Percentiles rank a stretch among this genome's conserved stretches.
These are phyloP conservation scores for Zygothrica quintamaculata DNA, from an alignment of 2,888 invertebrate species.

Conservation along the genomic window DNA sequence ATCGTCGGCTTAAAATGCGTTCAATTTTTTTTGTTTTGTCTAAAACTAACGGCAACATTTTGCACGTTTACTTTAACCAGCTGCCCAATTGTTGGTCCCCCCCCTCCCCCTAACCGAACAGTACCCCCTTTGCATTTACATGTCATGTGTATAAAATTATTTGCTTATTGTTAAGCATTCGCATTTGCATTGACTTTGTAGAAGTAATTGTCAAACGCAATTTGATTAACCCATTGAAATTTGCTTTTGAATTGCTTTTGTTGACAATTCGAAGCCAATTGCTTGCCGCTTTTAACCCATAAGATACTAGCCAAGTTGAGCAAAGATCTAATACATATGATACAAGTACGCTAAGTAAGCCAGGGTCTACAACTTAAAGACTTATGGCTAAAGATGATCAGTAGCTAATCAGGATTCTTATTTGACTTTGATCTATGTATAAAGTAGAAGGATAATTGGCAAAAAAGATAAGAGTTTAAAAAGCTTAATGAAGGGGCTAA, in stretches of 20 bases:
- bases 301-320: neutral
- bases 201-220: slow-evolving; percentile 26
- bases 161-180: slow-evolving; percentile 60
- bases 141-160: slow-evolving; percentile 73
- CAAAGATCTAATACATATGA: neutral
- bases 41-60: slow-evolving; percentile 40
- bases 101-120: neutral
- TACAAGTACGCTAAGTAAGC: too few species aligned
- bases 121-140: slow-evolving; percentile 44
- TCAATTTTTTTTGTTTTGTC: slow-evolving; percentile 32
- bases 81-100: slow-evolving; percentile 31
- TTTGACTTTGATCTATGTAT: too few species aligned
- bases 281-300: too few species aligned
- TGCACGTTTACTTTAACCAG: slow-evolving; percentile 42
- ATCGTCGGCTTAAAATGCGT: slow-evolving; percentile 52
- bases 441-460: too few species aligned
- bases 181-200: too few species aligned
- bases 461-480: too few species aligned
- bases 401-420: too few species aligned
- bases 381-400: too few species aligned
- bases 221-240: slow-evolving; percentile 49
- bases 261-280: neutral
- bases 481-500: too few species aligned
- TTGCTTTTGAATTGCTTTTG: slow-evolving; percentile 10
- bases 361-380: too few species aligned